Conservation (phyloP, 30 jellyfish, hydroid and myxozoan species). For the Morbakka virulenta region DNA sequence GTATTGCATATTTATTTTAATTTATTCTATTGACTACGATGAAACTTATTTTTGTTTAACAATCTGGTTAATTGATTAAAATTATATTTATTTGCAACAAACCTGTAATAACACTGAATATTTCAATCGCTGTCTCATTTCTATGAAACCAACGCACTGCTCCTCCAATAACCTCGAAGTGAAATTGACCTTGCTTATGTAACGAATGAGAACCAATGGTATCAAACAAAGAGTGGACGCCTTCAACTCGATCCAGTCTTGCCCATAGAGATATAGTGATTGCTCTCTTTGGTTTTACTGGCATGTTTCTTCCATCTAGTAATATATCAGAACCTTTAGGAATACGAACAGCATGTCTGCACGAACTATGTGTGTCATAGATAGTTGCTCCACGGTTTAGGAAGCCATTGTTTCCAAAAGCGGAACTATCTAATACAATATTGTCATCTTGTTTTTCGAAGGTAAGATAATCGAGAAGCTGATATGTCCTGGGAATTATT, state of each 20-base stretch:
- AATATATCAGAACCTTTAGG: conserved; percentile 82
- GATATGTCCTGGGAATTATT: conserved; percentile 69
- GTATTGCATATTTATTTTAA: no score
- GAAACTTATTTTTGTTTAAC: no score
- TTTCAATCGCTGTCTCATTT: conserved; percentile 79
- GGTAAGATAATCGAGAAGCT: conserved; percentile 60
- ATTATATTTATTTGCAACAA: no score
- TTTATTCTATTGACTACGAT: no score
- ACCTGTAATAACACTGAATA: conserved; percentile 92
- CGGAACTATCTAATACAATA: conserved; percentile 75
- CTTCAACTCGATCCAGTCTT: conserved; percentile 71
- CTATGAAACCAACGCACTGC: conserved; percentile 98
- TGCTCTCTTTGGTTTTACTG: conserved; percentile 84
- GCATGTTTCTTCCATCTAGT: conserved; percentile 89
- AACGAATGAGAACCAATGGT: conserved; percentile 86
- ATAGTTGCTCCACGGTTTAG: conserved; percentile 85
- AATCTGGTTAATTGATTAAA: no score
- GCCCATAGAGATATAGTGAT: conserved; percentile 85
- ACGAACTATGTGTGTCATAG: conserved; percentile 90
- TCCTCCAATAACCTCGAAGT: conserved; percentile 96
- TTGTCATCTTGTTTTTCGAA: conserved; percentile 90
- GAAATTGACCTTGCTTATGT: conserved; percentile 88
- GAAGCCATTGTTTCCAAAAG: conserved; percentile 86
- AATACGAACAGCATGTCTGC: conserved; percentile 89
- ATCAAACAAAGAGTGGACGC: conserved; percentile 94